These are phyloP conservation scores for Drosophila ercepeae DNA, from an alignment of 1,140 invertebrate species.

Conservation along the genomic window DNA sequence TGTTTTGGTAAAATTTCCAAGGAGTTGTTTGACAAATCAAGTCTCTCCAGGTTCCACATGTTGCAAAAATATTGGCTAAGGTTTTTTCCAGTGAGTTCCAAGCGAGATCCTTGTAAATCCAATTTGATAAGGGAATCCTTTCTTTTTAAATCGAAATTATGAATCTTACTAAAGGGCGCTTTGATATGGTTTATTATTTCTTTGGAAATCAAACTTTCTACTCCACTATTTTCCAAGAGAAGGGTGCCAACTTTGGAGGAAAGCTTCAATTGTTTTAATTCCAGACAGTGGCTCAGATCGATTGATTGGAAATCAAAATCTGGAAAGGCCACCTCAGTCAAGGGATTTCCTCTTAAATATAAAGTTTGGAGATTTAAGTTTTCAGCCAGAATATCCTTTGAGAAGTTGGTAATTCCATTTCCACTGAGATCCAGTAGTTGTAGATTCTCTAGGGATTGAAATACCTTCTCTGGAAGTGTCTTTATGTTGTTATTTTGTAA, in stretches of 20 bases:
- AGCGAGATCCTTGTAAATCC: neutral
- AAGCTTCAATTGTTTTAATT: neutral
- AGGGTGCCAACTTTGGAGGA: constrained; percentile 1
- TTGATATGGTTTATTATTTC: neutral
- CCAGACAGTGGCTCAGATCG: constrained; percentile 1
- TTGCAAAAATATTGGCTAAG: neutral
- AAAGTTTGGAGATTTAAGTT: neutral
- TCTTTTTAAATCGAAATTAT: neutral
- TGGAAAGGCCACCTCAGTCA: neutral
- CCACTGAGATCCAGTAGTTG: constrained; percentile 2
- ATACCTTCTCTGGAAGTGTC: neutral
- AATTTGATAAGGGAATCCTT: neutral
- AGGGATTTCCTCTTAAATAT: neutral
- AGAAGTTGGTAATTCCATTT: constrained; percentile 1
- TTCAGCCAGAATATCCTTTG: neutral
- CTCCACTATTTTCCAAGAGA: constrained; percentile 3
- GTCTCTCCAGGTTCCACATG: neutral
- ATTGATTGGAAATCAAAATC: neutral
- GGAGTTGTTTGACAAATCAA: neutral
- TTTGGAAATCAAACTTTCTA: neutral
- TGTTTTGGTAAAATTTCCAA: neutral
- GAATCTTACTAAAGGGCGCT: neutral
- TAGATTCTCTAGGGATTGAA: constrained; percentile 1
- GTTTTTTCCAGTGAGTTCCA: neutral
- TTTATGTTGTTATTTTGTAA: neutral